Conservation (phyloP, 2,888 invertebrate genomes). For the Eustalomyia histrio region DNA sequence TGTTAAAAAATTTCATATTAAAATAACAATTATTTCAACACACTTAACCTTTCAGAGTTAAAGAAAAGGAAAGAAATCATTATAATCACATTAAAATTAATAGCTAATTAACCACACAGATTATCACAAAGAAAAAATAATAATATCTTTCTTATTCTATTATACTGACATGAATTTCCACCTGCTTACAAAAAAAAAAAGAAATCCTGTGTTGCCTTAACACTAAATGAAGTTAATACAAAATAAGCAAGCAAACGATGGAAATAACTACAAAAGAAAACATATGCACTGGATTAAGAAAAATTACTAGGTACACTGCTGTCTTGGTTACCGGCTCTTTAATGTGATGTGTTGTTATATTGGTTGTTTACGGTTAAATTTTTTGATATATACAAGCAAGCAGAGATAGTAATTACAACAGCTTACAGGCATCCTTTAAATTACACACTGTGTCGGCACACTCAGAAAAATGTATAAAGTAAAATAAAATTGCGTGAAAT, state of each 20-base stretch:
- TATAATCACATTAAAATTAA: conserved; percentile 66
- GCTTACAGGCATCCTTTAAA: too few relatives aligned
- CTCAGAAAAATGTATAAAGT: too few relatives aligned
- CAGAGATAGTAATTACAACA: too few relatives aligned
- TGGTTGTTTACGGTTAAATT: too few relatives aligned
- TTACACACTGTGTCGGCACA: too few relatives aligned
- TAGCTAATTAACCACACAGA: conserved; percentile 66
- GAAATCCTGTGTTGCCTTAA: neutral
- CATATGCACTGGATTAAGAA: conserved; percentile 14
- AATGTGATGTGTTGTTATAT: neutral
- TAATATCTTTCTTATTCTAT: conserved; percentile 47
- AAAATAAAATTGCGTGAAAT: too few relatives aligned
- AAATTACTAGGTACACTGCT: neutral
- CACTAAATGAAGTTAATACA: conserved; percentile 53
- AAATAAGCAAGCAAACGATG: neutral
- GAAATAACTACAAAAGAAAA: conserved; percentile 38
- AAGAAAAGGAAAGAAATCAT: conserved; percentile 50
- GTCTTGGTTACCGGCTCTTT: neutral
- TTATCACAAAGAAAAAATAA: conserved; percentile 59
- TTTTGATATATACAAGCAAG: too few relatives aligned
- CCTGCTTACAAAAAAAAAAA: conserved; percentile 51
- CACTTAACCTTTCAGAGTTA: conserved; percentile 31
- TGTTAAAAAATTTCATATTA: conserved; percentile 42
- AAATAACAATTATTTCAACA: conserved; percentile 51
- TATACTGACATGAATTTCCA: conserved; percentile 58